Base-by-base conservation (phyloP, 2,797 vertebrate genomes). In the Picus viridis region DNA sequence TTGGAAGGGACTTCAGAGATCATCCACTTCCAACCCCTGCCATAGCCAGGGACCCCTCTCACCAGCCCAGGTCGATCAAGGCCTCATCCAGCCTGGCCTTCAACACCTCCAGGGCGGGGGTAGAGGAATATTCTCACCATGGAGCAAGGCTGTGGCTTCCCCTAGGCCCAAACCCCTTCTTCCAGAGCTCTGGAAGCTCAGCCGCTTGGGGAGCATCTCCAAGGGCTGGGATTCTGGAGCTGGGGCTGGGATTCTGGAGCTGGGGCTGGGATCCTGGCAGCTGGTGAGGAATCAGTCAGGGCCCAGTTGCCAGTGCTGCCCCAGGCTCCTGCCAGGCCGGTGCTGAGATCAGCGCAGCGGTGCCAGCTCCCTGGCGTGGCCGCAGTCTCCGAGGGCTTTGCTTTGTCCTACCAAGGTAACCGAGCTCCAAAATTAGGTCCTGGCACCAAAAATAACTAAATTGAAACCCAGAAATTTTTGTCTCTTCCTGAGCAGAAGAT, bases 381-480 rank as follows among this genome's bases (percentile, higher is more conserved):
- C 61, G 34, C 74, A 30, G 58, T 73, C 9, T 69, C 92, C 83
- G 6, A 69, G 86, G 91, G 80, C 89, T 93, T 73, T 89, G 63
- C 3, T 75, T 4, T 92, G 92, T 70, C 90, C 94, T 95, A 22
- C 72, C 77, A 84, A 93, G 81, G 86, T 91, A 81, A 81, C 59
- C 24, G 24, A 92, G 84, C 89, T 95, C 88, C 91, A 83, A 86
- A 96, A 96, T 93, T 94, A 95, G 95, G 92, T 92, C 90, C 79
- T 4, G 2, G 89, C 75, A 75, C 90, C 83, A 91, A 90, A 92
- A 88, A 94, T 96, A 94, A 90, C 93, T 89, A 86, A 83, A 94
- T 88, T 88, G 78, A 95, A 92, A 95, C 85, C 92, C 95, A 92
- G 86, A 84, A 87, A 75, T 90, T 89, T 93, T 93, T 24, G 22